Base-by-base conservation (phyloP, 2,888 invertebrate species). In the Pterostichus niger region DNA sequence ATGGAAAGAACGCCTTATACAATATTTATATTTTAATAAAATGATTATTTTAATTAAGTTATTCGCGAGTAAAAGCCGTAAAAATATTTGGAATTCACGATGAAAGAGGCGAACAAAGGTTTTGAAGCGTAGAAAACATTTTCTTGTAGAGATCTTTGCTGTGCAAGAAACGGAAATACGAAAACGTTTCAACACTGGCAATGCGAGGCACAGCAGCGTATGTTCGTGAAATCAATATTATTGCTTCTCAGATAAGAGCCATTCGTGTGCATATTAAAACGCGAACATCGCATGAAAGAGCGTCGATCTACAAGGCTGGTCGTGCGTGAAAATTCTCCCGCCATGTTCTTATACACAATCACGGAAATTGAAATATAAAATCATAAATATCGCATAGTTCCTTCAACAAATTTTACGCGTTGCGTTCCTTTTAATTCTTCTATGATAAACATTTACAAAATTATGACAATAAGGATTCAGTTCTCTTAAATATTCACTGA, bases 251-350 rank as follows among this genome's bases (percentile, higher is more conserved):
- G 82, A 82, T 82, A 82, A 82, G 73, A 82, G 56, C 59, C 82
- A 82, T 82, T 75, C 75, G 59, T 82, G 82, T 82, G 82, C 75
- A 82, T 82, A 82, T 82, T 82, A 82, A 82, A 82, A 75, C 75
- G 73, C 75, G 82, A 54, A 49, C 82, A 73, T 82, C 75, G 82
- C 35, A 82, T 71, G 44, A 75, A 59, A 82, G 56, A 56, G 17
- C 54, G 73, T 33, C 59, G 82, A 15, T 82, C 82, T 75, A 75
- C 59, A 13, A 35, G 15, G 33, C 46, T 71, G 75, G 31, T 75
- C 82, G 82, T 82, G 82, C 82, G 82, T 75, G 40, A 82, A 82
- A 44, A 75, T 82, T 59, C 75, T 68, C n/a, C 46, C 9, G 35
- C 44, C 15, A 77, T 11, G 49, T 17, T 40, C 40, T 64, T 64